Evolutionary conservation across 2,888 invertebrate species (phyloP), one percentile per base, ranked within the genome.

Genomic region (Drosophila nigricruria): DNA sequence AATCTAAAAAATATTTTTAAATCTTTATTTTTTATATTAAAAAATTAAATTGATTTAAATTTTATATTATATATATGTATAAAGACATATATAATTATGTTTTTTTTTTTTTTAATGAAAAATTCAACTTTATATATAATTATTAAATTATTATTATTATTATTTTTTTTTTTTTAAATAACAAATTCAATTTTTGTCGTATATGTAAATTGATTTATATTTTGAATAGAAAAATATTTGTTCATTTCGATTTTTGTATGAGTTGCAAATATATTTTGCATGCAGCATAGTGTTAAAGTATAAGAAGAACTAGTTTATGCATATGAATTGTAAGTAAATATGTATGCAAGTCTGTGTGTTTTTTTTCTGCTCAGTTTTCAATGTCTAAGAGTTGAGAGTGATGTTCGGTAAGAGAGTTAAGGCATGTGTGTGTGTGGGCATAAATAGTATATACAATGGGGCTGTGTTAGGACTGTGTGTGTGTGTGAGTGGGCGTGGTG

Each of bases 221-320:
- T 10, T 4, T 2, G 9, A 18, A 18, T n/a, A n/a, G n/a, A n/a
- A 1, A 20, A 45, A 45, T 27, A 12, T 27, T 27, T 27, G 27
- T 27, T 32, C 27, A n/a, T 36, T 23, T 57, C 25, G 32, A 18
- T 60, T 53, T 53, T 32, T 56, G 45, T 12, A 64, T 43, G 72
- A 56, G 38, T 73, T 65, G 71, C 73, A 73, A 77, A 70, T 49
- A 71, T 57, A 59, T 59, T 43, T 47, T 49, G 52, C 77, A 77
- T 77, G 81, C 81, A 71, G 54, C 52, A 43, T 52, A 76, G 80
- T 79, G 62, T 76, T 25, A 57, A 59, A 58, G 52, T 45, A 70
- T 52, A 52, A 23, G 49, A 60, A 45, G 47, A 77, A 61, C 56
- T 59, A 61, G 38, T 57, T 43, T 60, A 79, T 70, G 70, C 70